phyloP scores from a whole-genome alignment of 2,797 vertebrate genomes.

The Cottoperca gobio region DNA sequence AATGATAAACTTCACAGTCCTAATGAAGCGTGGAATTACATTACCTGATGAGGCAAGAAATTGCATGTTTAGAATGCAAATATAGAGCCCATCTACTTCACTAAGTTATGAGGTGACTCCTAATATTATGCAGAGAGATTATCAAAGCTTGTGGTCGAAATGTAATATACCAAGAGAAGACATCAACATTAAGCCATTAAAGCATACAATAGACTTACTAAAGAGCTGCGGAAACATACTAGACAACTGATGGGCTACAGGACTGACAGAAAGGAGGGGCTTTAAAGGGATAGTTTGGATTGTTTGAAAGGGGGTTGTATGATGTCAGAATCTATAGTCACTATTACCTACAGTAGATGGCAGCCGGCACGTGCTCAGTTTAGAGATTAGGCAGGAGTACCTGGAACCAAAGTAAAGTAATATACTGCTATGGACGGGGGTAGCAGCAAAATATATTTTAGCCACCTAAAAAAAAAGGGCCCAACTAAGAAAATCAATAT shows the following conservation, averaged over 20 bases:
- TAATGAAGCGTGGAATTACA: constrained; percentile 90
- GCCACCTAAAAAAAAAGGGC: too few relatives aligned
- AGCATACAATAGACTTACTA: constrained; percentile 40
- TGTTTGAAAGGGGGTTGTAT: too few relatives aligned
- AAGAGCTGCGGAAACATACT: constrained; percentile 43
- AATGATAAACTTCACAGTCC: constrained; percentile 88
- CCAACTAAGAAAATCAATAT: too few relatives aligned
- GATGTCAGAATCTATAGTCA: too few relatives aligned
- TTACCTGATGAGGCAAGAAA: constrained; percentile 88
- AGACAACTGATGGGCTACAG: constrained; percentile 41
- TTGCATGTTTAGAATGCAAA: constrained; percentile 87
- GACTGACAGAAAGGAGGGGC: constrained; percentile 24
- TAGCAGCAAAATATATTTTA: too few relatives aligned
- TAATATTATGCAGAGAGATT: constrained; percentile 77
- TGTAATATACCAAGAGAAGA: constrained; percentile 60
- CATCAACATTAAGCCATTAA: constrained; percentile 64
- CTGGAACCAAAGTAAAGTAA: too few relatives aligned
- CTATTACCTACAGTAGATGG: too few relatives aligned
- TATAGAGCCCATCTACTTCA: constrained; percentile 75
- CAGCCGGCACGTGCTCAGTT: too few relatives aligned
- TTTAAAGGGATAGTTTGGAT: not conserved
- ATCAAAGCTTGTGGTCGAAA: constrained; percentile 76
- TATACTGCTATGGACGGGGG: too few relatives aligned
- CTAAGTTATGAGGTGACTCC: constrained; percentile 77
- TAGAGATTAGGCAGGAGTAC: too few relatives aligned